phyloP scores from a whole-genome alignment of 2,113 vertebrate species.

The zebrafish (Danio rerio) region DNA sequence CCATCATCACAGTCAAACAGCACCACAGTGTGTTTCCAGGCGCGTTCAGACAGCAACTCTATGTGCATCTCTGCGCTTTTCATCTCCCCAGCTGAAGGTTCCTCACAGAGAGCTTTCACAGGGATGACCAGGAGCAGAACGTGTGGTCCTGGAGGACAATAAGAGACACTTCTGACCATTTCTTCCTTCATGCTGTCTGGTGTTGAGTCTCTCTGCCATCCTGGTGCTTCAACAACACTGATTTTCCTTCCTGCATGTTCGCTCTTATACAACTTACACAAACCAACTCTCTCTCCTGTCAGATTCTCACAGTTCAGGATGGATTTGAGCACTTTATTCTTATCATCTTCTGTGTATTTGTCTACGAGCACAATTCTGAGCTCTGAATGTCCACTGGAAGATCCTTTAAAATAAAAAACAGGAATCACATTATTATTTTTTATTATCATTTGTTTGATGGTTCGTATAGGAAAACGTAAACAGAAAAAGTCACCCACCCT shows the following conservation, averaged over 20 bases:
- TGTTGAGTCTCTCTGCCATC: constrained; percentile 36
- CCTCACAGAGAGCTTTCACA: not conserved
- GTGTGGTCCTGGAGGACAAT: constrained; percentile 47
- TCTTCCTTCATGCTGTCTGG: constrained; percentile 20
- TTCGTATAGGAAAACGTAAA: not conserved
- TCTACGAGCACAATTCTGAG: constrained; percentile 47
- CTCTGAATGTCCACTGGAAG: not conserved
- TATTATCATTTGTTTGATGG: not conserved
- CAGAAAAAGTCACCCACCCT: not conserved
- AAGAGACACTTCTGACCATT: not conserved
- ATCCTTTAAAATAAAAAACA: not conserved
- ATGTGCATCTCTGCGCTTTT: constrained; percentile 17
- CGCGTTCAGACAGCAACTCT: constrained; percentile 48
- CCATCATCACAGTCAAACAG: constrained; percentile 47
- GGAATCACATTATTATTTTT: not conserved
- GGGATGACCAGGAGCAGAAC: constrained; percentile 48
- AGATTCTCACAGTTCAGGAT: not conserved
- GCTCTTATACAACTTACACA: not conserved
- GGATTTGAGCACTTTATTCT: not conserved
- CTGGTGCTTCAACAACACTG: constrained; percentile 52
- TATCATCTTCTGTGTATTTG: not conserved
- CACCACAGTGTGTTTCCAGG: constrained; percentile 50
- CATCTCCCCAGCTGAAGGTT: not conserved
- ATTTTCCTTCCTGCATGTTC: constrained; percentile 28
- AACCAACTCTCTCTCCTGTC: not conserved